Conservation (phyloP, 1,140 invertebrate species). For the Camponotus pennsylvanicus region DNA sequence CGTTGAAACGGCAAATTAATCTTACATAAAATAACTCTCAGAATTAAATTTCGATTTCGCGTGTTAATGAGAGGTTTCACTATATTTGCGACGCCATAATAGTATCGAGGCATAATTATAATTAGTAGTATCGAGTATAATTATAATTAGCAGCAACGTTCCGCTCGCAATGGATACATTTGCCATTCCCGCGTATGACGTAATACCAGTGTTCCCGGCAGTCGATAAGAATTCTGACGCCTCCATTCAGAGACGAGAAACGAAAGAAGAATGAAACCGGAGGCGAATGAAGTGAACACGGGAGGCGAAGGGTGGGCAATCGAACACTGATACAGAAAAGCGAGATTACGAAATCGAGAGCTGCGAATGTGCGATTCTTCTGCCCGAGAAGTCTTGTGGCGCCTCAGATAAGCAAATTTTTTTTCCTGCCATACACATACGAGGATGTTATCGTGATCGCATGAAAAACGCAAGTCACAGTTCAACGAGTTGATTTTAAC, state of each 20-base stretch:
- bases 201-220: slow-evolving; percentile 71
- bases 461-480: slow-evolving; percentile 4
- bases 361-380: slow-evolving; percentile 4
- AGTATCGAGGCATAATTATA: too few species aligned
- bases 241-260: slow-evolving; percentile 76
- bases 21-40: neutral
- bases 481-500: slow-evolving; percentile 24
- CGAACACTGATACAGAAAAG: slow-evolving; percentile 61
- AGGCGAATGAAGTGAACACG: neutral
- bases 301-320: slow-evolving; percentile 20
- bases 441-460: slow-evolving; percentile 9
- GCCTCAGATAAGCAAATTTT: slow-evolving; percentile 40
- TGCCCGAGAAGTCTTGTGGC: slow-evolving; percentile 18
- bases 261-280: slow-evolving; percentile 60
- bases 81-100: neutral
- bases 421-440: neutral
- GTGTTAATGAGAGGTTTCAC: slow-evolving; percentile 24
- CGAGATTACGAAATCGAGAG: slow-evolving; percentile 65
- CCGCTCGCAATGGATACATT: slow-evolving; percentile 68
- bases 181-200: slow-evolving; percentile 75
- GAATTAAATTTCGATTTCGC: slow-evolving; percentile 8
- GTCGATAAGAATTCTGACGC: slow-evolving; percentile 83
- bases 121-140: slow-evolving; percentile 48
- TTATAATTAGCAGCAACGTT: slow-evolving; percentile 33
- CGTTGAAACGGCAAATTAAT: neutral